Conservation (phyloP, 2,113 vertebrate genomes). For the Plotosus lineatus region DNA sequence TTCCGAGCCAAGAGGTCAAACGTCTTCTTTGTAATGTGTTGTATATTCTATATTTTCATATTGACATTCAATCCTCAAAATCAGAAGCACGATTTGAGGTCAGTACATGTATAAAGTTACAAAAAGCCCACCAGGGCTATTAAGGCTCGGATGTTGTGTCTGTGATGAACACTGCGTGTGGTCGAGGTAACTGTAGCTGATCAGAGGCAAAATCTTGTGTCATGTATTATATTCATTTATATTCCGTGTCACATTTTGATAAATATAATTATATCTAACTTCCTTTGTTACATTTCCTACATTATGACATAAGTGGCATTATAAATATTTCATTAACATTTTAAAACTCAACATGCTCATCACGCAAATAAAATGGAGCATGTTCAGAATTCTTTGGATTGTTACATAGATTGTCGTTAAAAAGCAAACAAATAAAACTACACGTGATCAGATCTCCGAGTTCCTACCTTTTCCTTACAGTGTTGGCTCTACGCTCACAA, state of each 20-base stretch:
- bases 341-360: slow-evolving; percentile 49
- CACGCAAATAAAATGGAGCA: slow-evolving; percentile 18
- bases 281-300: slow-evolving; percentile 53
- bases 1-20: slow-evolving; percentile 3
- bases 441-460: neutral
- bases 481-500: neutral
- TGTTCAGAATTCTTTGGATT: slow-evolving; percentile 30
- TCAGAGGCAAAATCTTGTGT: neutral
- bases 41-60: slow-evolving; percentile 46
- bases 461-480: neutral
- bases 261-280: slow-evolving; percentile 49
- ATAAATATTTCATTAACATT: slow-evolving; percentile 70
- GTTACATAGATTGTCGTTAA: slow-evolving; percentile 38
- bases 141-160: neutral
- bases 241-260: slow-evolving; percentile 28
- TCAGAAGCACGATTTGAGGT: slow-evolving; percentile 55
- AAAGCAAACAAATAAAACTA: neutral
- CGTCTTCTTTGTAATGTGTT: slow-evolving; percentile 72
- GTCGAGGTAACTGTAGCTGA: neutral
- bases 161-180: neutral
- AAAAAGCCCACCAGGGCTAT: slow-evolving; percentile 7
- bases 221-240: too few relatives aligned
- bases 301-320: slow-evolving; percentile 51
- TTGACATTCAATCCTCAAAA: slow-evolving; percentile 44
- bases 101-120: neutral